phyloP scores from a whole-genome alignment of 92 coral and sea anemone species.

The Actinostola sp. region DNA sequence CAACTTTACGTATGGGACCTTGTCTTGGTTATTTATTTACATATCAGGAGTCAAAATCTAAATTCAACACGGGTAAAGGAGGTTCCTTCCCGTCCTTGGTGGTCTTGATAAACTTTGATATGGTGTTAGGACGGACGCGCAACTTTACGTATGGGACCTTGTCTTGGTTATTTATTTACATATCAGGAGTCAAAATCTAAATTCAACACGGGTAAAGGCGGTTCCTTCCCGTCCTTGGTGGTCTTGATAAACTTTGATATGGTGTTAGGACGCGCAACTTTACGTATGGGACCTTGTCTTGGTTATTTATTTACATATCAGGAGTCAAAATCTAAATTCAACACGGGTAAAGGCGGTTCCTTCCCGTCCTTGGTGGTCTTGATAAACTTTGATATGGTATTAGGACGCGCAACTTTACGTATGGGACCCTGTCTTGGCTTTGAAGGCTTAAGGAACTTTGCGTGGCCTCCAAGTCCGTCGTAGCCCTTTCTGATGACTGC shows the following conservation, averaged over 20 bases:
- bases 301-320: neutral
- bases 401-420: slow-evolving; percentile 62
- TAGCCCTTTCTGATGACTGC: slow-evolving; percentile 58
- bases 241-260: slow-evolving; percentile 29
- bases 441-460: slow-evolving; percentile 57
- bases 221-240: slow-evolving; percentile 39
- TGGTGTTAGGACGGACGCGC: slow-evolving; percentile 47
- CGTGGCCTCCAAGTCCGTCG: slow-evolving; percentile 72
- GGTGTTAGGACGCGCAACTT: slow-evolving; percentile 51
- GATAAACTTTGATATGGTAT: slow-evolving; percentile 59
- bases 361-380: slow-evolving; percentile 37
- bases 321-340: slow-evolving; percentile 44
- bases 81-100: slow-evolving; percentile 51
- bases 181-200: slow-evolving; percentile 15
- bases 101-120: slow-evolving; percentile 27
- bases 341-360: slow-evolving; percentile 63
- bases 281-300: slow-evolving; percentile 22
- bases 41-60: slow-evolving; percentile 22
- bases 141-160: slow-evolving; percentile 47
- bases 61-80: slow-evolving; percentile 54
- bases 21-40: slow-evolving; percentile 9
- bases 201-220: slow-evolving; percentile 53
- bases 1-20: slow-evolving; percentile 46
- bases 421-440: slow-evolving; percentile 40
- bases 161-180: slow-evolving; percentile 1